These are phyloP conservation scores for Ganaspis sp. DNA, from an alignment of 1,140 invertebrate species.

Conservation along the genomic window DNA sequence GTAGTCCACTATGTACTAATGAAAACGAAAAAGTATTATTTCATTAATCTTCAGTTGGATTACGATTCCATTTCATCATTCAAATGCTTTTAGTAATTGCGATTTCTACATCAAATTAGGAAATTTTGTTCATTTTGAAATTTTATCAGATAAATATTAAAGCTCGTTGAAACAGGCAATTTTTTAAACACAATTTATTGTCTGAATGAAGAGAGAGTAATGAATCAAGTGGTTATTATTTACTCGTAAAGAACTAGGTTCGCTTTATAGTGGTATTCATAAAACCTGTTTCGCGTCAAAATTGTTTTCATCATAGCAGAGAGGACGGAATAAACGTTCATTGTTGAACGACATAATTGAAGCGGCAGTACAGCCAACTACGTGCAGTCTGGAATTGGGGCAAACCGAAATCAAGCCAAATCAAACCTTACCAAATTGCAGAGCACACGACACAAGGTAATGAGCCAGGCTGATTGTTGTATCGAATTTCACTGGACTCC, in stretches of 20 bases:
- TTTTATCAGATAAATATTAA: neutral
- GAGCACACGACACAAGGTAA: constrained; percentile 47
- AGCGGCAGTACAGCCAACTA: constrained; percentile 44
- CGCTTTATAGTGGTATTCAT: neutral
- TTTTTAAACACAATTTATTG: constrained; percentile 5
- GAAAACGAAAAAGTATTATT: neutral
- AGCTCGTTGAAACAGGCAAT: neutral
- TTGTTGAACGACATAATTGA: constrained; percentile 42
- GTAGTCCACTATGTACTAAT: neutral
- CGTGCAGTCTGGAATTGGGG: constrained; percentile 60
- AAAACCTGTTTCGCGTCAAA: neutral
- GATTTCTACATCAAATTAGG: constrained; percentile 4
- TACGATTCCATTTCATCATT: neutral
- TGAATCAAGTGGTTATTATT: constrained; percentile 7
- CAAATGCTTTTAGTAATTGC: neutral
- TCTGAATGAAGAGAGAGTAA: neutral
- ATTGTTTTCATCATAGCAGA: constrained; percentile 9
- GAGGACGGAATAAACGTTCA: constrained; percentile 10
- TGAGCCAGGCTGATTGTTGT: constrained; percentile 53
- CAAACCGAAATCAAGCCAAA: constrained; percentile 64
- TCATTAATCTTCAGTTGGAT: neutral
- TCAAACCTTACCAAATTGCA: constrained; percentile 60
- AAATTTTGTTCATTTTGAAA: neutral
- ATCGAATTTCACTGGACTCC: constrained; percentile 29
- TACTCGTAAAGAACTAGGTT: neutral